Percentiles rank a stretch among this genome's conserved stretches.
phyloP scores from a whole-genome alignment of 2,888 invertebrate species.

The Podotricha telesiphe region DNA sequence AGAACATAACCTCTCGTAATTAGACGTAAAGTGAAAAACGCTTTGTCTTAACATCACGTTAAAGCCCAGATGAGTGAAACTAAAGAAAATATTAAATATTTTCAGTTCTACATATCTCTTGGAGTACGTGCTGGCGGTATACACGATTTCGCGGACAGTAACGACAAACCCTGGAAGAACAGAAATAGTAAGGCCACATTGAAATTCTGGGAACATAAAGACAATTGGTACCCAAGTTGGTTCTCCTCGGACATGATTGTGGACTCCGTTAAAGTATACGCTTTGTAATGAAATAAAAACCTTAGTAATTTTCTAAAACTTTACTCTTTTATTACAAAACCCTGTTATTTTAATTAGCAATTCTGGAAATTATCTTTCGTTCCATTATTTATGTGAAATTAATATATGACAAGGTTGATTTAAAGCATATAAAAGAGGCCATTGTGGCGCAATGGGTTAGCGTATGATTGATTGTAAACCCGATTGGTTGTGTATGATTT shows the following conservation, averaged over 20 bases:
- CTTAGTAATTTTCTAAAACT: neutral
- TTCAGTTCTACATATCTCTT: constrained; percentile 88
- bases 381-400: no score
- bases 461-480: no score
- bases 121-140: constrained; percentile 92
- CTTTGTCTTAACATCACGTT: no score
- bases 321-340: neutral
- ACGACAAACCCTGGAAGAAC: constrained; percentile 90
- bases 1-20: no score
- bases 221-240: constrained; percentile 87
- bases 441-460: no score
- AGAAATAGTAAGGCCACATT: constrained; percentile 84
- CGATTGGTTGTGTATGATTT: no score
- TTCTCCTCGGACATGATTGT: constrained; percentile 79
- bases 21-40: no score
- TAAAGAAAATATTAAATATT: neutral
- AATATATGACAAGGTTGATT: no score
- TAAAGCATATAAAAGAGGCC: no score
- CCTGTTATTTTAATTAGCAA: neutral
- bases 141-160: constrained; percentile 86
- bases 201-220: constrained; percentile 85
- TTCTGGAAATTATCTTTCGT: no score
- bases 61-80: no score
- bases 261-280: constrained; percentile 85
- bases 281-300: constrained; percentile 57